Evolutionary conservation across 2,888 invertebrate species (phyloP), one percentile per base, ranked within the genome.

Genomic region (Aricia artaxerxes): DNA sequence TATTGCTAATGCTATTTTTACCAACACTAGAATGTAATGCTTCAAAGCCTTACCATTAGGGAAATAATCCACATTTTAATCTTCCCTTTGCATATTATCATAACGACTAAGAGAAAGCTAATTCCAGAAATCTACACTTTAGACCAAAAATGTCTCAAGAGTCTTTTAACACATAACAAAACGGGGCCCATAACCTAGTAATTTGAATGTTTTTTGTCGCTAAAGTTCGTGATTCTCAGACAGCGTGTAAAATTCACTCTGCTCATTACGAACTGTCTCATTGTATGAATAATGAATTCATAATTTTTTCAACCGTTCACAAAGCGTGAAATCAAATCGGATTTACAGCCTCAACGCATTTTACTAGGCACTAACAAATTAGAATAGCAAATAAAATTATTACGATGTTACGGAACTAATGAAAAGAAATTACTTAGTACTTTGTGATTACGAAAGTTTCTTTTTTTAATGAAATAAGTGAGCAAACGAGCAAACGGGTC

Each of bases 221-320:
- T 38, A 31, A 16, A 13, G 69, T 35, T 69, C 13, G 35, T 24
- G 9, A 4, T 31, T 64, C 64, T 61, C 64, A 69, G 35, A 69
- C 35, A 69, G 69, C 35, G 16, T 35, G 35, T 13, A 35, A 13
- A 35, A 69, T 69, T 35, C 35, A 69, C 57, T 57, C 5, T 69
- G 69, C 35, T 69, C 69, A 69, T 69, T 69, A 69, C 16, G 35
- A 38, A 38, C 69, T 69, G 69, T 69, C 69, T 69, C 69, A 69
- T 69, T 69, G 69, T 69, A 69, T 69, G 69, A 69, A 69, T 69
- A 69, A 69, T 69, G 13, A 69, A 69, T 69, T 69, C 35, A 35
- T 35, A 16, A 35, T 69, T 69, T 38, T 69, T 38, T 31, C 64
- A 13, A 69, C 13, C 69, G 69, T 69, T 35, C 31, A 4, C 69